Conservation (phyloP, 2,888 invertebrate genomes). For the Mactromeris polynyma region DNA sequence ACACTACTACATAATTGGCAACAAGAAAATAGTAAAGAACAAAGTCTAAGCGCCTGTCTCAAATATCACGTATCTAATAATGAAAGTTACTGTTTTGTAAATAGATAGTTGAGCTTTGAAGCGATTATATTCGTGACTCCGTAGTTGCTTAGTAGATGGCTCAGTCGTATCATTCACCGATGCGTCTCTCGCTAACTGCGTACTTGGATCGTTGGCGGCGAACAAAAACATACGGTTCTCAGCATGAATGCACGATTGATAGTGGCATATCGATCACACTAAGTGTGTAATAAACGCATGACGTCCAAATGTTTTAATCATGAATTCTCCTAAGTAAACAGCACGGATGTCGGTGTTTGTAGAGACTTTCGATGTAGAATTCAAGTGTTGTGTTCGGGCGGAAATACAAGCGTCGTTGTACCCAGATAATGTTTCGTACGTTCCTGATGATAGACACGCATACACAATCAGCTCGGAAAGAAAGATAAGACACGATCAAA, state of each 20-base stretch:
- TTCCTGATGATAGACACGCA: background rate
- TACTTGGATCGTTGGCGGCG: background rate
- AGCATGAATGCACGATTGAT: background rate
- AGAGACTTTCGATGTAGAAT: background rate
- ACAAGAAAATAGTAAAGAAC: background rate
- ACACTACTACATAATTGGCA: background rate
- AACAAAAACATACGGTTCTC: background rate
- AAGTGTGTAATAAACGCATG: background rate
- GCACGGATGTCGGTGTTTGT: background rate
- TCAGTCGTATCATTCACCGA: background rate
- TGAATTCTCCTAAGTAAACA: background rate
- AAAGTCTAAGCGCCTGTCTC: background rate
- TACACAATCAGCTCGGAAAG: background rate
- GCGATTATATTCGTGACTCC: background rate
- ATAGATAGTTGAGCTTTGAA: background rate
- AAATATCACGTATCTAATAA: background rate
- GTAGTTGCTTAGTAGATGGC: background rate
- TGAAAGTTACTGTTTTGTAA: background rate
- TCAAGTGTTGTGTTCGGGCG: background rate
- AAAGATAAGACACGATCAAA: conserved; percentile 8
- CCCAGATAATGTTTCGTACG: background rate
- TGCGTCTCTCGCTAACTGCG: background rate
- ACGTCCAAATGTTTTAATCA: background rate
- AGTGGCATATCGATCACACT: background rate
- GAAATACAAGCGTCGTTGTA: background rate